Percentiles rank a stretch among this genome's conserved stretches.
phyloP scores from a whole-genome alignment of 1,140 invertebrate genomes.

The Mya arenaria region DNA sequence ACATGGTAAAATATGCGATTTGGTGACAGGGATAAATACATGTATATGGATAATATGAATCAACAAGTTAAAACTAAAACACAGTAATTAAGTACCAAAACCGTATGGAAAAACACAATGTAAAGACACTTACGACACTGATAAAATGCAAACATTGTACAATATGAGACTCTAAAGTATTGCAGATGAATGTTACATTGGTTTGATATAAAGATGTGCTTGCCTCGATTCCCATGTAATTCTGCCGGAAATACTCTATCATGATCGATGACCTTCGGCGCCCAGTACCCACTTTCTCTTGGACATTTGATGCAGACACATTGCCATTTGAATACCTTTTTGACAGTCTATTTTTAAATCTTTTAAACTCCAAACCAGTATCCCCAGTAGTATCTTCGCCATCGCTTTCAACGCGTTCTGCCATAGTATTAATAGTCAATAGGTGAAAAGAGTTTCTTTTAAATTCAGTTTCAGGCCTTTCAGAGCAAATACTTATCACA shows the following conservation, averaged over 20 bases:
- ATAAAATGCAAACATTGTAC: too few species aligned
- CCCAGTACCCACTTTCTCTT: background rate
- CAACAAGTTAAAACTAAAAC: too few species aligned
- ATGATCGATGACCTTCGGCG: constrained; percentile 23
- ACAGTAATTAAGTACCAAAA: too few species aligned
- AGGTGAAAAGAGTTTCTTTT: background rate
- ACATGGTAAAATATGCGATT: too few species aligned
- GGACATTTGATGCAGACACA: background rate
- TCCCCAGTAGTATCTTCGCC: background rate
- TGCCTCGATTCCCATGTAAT: constrained; percentile 36
- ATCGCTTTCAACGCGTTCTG: background rate
- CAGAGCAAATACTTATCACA: background rate
- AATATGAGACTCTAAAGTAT: too few species aligned
- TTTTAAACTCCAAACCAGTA: background rate
- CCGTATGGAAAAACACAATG: too few species aligned
- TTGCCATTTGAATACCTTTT: background rate
- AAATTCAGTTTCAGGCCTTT: background rate
- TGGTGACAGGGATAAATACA: too few species aligned
- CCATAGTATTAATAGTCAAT: background rate
- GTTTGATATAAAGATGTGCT: background rate
- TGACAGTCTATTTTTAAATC: constrained; percentile 27
- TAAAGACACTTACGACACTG: too few species aligned
- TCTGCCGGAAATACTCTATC: constrained; percentile 34
- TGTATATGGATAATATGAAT: too few species aligned
- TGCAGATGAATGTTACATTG: too few species aligned